Conservation (phyloP, 2,888 invertebrate genomes). For the Branchellion lobata region DNA sequence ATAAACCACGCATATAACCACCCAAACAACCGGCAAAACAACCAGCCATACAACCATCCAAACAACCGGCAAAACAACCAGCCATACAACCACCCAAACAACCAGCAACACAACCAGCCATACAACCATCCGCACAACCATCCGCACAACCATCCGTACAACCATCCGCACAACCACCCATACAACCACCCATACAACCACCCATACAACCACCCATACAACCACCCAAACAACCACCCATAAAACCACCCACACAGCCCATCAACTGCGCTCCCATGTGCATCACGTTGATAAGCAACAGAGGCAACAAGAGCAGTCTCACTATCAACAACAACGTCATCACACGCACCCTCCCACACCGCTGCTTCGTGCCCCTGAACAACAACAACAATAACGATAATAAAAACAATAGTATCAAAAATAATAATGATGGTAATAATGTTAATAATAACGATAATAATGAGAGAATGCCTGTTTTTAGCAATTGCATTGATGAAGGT, state of each 20-base stretch:
- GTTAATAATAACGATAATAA: background rate
- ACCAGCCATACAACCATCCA: too few species aligned
- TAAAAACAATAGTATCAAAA: too few species aligned
- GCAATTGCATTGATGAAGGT: background rate
- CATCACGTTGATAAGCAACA: slow-evolving; percentile 47
- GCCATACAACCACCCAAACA: too few species aligned
- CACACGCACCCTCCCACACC: slow-evolving; percentile 31
- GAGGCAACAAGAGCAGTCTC: slow-evolving; percentile 47
- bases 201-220: background rate
- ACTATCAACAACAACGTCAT: slow-evolving; percentile 46
- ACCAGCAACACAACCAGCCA: too few species aligned
- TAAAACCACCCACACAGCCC: background rate
- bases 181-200: too few species aligned
- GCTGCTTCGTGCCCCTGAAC: background rate
- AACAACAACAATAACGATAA: background rate
- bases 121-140: background rate
- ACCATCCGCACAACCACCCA: too few species aligned
- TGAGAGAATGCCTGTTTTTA: too few species aligned
- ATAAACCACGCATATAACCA: too few species aligned
- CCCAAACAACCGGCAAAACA: too few species aligned
- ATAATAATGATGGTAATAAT: slow-evolving; percentile 16
- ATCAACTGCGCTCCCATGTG: slow-evolving; percentile 45
- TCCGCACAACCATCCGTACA: too few species aligned
- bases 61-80: too few species aligned
- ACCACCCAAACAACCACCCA: background rate